These are phyloP conservation scores for Theretra japonica DNA, from an alignment of 2,888 invertebrate species.

Conservation along the genomic window DNA sequence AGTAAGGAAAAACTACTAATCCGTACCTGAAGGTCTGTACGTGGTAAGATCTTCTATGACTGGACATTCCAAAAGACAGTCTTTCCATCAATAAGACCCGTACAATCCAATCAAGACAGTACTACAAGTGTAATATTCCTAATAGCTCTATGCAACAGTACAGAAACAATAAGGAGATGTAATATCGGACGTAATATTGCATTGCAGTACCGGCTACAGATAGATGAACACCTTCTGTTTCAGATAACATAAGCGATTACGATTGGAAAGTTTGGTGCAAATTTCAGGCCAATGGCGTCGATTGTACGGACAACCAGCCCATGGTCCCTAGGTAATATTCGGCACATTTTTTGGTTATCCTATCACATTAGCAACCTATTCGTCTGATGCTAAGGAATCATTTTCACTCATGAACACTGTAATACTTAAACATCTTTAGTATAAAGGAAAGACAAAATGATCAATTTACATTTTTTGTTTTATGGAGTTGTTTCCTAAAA, in stretches of 20 bases:
- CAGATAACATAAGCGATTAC: constrained; percentile 28
- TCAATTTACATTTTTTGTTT: too few relatives aligned
- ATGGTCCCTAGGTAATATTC: constrained; percentile 41
- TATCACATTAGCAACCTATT: background rate
- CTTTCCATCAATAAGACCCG: too few relatives aligned
- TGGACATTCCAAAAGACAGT: too few relatives aligned
- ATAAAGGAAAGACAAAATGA: too few relatives aligned
- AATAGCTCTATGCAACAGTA: background rate
- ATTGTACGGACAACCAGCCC: constrained; percentile 45
- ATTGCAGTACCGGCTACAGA: background rate
- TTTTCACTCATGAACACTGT: too few relatives aligned
- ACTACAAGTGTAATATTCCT: background rate
- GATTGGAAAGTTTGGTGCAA: constrained; percentile 53
- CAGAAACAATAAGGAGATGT: background rate
- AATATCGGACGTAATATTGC: background rate
- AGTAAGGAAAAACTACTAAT: too few relatives aligned
- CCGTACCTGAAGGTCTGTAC: too few relatives aligned
- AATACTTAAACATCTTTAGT: too few relatives aligned
- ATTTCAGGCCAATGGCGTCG: constrained; percentile 57
- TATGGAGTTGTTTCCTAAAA: too few relatives aligned
- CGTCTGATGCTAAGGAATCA: too few relatives aligned
- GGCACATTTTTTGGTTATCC: background rate
- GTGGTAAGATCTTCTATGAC: too few relatives aligned
- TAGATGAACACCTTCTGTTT: background rate
- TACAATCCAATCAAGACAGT: background rate